Percentiles rank a stretch among this genome's conserved stretches.
Conservation (phyloP, 2,888 invertebrate genomes). For the Deladenus siricidicola region DNA sequence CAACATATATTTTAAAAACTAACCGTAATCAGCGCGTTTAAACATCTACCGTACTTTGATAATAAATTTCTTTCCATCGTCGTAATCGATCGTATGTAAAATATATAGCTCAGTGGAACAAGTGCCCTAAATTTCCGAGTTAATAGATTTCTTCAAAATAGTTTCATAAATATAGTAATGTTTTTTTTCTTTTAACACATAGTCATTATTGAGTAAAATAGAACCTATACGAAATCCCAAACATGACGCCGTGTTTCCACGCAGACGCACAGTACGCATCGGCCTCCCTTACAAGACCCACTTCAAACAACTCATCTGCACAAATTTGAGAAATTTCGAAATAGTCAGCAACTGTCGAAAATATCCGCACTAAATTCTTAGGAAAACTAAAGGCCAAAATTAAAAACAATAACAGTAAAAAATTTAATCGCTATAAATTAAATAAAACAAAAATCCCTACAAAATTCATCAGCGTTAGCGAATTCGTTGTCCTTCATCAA, state of each 20-base stretch:
- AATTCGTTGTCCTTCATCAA: neutral
- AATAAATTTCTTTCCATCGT: neutral
- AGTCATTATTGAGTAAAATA: neutral
- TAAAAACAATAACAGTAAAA: neutral
- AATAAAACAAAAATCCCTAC: neutral
- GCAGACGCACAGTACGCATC: neutral
- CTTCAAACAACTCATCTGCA: neutral
- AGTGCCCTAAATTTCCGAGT: neutral
- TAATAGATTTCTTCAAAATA: too few species aligned
- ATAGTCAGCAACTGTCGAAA: neutral
- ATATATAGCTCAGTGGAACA: neutral
- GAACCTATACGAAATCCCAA: neutral
- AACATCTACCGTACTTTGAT: neutral
- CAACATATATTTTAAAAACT: too few species aligned
- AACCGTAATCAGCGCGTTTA: neutral
- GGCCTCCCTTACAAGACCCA: neutral
- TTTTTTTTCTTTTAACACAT: too few species aligned
- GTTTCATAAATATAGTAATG: too few species aligned
- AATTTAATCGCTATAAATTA: too few species aligned
- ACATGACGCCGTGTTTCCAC: neutral
- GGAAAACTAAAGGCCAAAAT: neutral
- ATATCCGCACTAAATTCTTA: neutral
- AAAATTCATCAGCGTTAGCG: neutral
- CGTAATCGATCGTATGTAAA: neutral
- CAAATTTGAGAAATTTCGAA: neutral